A percentile compares a stretch with the other conserved stretches of the same genome.
phyloP scores from a whole-genome alignment of 2,888 invertebrate genomes.

The Metalampra italica region DNA sequence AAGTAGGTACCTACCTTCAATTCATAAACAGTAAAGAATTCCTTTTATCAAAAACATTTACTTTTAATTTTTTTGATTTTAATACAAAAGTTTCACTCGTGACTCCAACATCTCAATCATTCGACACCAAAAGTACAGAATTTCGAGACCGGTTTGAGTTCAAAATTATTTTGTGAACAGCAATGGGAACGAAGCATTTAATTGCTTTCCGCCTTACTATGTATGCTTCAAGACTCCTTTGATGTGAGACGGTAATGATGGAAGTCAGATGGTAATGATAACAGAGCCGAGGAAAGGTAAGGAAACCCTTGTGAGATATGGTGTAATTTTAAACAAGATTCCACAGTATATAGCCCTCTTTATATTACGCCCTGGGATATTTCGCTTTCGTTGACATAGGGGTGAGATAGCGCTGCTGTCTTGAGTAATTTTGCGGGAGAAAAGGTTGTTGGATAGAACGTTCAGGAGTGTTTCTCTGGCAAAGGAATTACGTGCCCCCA shows the following conservation, averaged over 20 bases:
- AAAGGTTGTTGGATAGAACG: not conserved
- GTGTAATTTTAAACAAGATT: constrained; percentile 20
- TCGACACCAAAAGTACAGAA: too few species aligned
- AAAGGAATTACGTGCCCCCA: too few species aligned
- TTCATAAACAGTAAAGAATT: too few species aligned
- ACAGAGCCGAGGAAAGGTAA: not conserved
- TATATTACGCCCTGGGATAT: constrained; percentile 1
- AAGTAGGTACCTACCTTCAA: too few species aligned
- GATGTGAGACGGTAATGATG: not conserved
- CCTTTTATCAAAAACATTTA: too few species aligned
- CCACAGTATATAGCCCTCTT: not conserved
- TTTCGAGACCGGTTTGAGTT: too few species aligned
- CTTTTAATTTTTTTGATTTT: too few species aligned
- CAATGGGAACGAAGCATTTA: not conserved
- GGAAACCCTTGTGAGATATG: constrained; percentile 13
- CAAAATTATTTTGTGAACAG: too few species aligned
- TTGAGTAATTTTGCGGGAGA: not conserved
- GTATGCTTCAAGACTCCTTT: not conserved
- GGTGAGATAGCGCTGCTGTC: constrained; percentile 2
- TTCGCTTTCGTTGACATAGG: constrained; percentile 1
- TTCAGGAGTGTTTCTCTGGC: too few species aligned
- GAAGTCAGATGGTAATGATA: not conserved
- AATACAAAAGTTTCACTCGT: too few species aligned
- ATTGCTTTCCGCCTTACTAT: not conserved
- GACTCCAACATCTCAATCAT: too few species aligned